A percentile compares a stretch with the other conserved stretches of the same genome.
These are phyloP conservation scores for Alexandromys fortis DNA, from an alignment of 2,113 vertebrate genomes.

Conservation along the genomic window DNA sequence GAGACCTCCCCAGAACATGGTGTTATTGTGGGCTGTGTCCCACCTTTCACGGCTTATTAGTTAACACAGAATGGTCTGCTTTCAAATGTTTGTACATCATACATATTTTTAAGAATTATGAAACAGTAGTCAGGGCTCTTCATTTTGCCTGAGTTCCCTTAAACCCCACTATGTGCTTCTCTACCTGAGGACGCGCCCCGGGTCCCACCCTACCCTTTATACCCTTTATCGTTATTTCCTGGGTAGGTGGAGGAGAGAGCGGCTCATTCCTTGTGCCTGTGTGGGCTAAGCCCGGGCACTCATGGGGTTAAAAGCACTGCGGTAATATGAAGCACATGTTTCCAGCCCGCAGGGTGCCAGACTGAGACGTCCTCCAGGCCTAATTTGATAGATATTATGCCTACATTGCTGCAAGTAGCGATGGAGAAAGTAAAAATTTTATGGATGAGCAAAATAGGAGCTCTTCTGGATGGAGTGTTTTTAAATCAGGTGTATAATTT, in stretches of 20 bases:
- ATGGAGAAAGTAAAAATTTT: conserved; percentile 92
- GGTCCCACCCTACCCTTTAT: background rate
- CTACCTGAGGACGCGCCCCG: background rate
- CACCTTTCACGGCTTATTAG: background rate
- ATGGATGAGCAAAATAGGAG: conserved; percentile 92
- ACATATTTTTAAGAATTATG: background rate
- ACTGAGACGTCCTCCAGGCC: conserved; percentile 91
- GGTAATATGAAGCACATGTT: conserved; percentile 90
- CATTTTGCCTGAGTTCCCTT: conserved; percentile 3
- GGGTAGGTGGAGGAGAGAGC: background rate
- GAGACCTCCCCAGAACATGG: background rate
- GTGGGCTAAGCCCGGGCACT: conserved; percentile 69
- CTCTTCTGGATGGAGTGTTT: conserved; percentile 93
- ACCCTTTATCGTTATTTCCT: conserved; percentile 42
- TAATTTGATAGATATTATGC: conserved; percentile 93
- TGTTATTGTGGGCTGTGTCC: background rate
- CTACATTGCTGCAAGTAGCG: conserved; percentile 88
- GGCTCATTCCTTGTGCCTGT: conserved; percentile 40
- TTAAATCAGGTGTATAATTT: conserved; percentile 94
- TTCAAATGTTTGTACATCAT: background rate
- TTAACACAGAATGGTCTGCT: background rate
- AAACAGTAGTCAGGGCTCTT: background rate
- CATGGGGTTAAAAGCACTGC: conserved; percentile 87
- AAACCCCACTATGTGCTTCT: background rate
- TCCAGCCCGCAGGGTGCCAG: conserved; percentile 89